A percentile compares a stretch with the other conserved stretches of the same genome.
Evolutionary conservation across 2,797 vertebrate genomes (phyloP).

Genomic region (Smutsia gigantea): DNA sequence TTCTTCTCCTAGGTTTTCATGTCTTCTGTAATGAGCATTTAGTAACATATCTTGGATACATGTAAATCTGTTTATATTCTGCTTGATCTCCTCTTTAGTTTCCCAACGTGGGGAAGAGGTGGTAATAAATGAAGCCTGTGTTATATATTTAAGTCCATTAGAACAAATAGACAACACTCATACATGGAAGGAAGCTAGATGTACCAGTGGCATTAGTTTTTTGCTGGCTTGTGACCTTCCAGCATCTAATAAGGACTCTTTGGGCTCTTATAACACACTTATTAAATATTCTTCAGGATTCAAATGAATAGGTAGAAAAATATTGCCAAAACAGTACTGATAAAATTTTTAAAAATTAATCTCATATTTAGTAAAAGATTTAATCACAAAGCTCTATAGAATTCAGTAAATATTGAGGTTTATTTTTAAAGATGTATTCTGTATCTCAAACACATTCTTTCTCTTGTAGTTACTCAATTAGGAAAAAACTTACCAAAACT

Average conservation of each 20-base stretch:
- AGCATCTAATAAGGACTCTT: neutral
- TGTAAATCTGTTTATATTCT: neutral
- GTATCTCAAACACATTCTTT: neutral
- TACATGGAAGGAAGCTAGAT: neutral
- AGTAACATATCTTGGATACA: neutral
- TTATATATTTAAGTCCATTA: neutral
- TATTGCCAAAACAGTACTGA: neutral
- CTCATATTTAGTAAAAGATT: slow-evolving; percentile 34
- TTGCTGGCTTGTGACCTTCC: neutral
- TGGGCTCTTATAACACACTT: neutral
- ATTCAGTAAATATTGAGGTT: slow-evolving; percentile 34
- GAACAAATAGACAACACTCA: neutral
- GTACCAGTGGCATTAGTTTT: neutral
- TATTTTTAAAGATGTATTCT: slow-evolving; percentile 9
- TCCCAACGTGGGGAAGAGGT: neutral
- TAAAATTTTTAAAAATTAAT: slow-evolving; percentile 13
- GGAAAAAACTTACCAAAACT: neutral
- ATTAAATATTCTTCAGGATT: slow-evolving; percentile 29
- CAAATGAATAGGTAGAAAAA: slow-evolving; percentile 34
- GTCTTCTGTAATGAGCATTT: neutral
- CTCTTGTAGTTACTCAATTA: neutral
- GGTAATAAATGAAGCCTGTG: neutral
- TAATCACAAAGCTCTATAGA: slow-evolving; percentile 1
- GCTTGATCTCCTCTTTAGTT: neutral
- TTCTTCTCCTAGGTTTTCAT: neutral